Base-by-base conservation (phyloP, 2,888 invertebrate genomes). In the Leptarthrus brevirostris region DNA sequence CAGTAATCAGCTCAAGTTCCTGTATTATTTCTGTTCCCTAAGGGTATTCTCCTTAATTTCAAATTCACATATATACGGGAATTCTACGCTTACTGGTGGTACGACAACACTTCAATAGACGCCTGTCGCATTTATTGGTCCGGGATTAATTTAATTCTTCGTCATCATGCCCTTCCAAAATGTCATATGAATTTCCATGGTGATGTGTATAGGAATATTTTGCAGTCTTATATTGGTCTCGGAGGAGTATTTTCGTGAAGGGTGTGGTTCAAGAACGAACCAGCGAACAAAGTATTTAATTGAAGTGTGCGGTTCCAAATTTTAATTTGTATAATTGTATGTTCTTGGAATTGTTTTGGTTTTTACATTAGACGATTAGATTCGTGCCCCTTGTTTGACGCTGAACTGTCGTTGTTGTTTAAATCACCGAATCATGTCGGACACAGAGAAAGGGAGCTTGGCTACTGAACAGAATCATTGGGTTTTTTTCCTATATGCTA, bases 71-170 rank as follows among this genome's bases (percentile, higher is more conserved):
- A 30, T n/a, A 61, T 40, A 61, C 30, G 56, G 30, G 56, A 56
- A 56, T 26, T 26, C 56, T 16, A 56, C 30, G 16, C 30, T 16
- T 18, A 20, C 61, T 36, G 40, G n/a, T 20, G 61, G 61, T 22
- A 6, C 5, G 20, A n/a, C 10, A 18, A 61, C 36, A 20, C 34
- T 18, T 30, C 34, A 10, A 2, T n/a, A 30, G 10, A 36, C 18
- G 61, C 10, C 8, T 61, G 61, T 18, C 61, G n/a, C 56, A 56
- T 58, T 61, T 61, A 61, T 61, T 18, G 61, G 61, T 18, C 22
- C 40, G 61, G 61, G 61, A 61, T 61, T 61, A 61, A 61, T 36
- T 61, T 61, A 61, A 61, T 61, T 61, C 30, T 40, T 30, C 36
- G 40, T 61, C 61, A 36, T 61, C 61, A 61, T 20, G 16, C 61